A percentile compares a stretch with the other conserved stretches of the same genome.
Evolutionary conservation across 2,113 vertebrate species (phyloP).

Genomic region (Hippocampus mohnikei): DNA sequence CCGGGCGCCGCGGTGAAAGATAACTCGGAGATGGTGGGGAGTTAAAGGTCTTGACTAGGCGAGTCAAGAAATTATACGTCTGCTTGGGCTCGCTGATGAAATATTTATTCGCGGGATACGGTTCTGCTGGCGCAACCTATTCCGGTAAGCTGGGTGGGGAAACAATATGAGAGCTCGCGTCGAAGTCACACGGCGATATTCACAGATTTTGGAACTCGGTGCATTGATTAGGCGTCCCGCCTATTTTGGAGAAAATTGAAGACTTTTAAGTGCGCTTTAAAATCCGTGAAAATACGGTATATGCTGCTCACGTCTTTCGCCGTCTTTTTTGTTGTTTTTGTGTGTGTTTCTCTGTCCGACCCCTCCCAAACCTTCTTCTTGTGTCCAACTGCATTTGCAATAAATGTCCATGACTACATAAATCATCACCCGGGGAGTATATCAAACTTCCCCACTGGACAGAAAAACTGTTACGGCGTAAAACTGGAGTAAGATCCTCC

Average conservation of each 20-base stretch:
- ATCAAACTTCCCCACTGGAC: background rate
- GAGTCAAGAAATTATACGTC: conserved; percentile 7
- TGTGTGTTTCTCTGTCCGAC: too few species aligned
- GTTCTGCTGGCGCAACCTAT: background rate
- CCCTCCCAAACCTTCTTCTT: too few species aligned
- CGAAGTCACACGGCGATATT: too few species aligned
- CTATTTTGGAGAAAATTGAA: too few species aligned
- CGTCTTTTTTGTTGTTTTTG: too few species aligned
- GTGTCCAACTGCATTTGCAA: too few species aligned
- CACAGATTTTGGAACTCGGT: too few species aligned
- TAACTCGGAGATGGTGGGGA: conserved; percentile 8
- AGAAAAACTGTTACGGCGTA: background rate
- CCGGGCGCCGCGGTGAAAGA: conserved; percentile 5
- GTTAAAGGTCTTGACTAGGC: background rate
- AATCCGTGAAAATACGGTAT: too few species aligned
- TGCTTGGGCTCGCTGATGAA: conserved; percentile 3
- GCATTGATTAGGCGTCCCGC: too few species aligned
- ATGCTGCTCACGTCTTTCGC: too few species aligned
- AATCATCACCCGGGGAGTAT: background rate
- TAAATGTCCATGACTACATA: too few species aligned
- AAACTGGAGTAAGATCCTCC: background rate
- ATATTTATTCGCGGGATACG: background rate
- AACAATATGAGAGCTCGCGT: background rate
- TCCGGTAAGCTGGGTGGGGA: background rate
- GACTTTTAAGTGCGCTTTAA: too few species aligned